These are phyloP conservation scores for Acleris cristana DNA, from an alignment of 2,888 invertebrate species.

Conservation along the genomic window DNA sequence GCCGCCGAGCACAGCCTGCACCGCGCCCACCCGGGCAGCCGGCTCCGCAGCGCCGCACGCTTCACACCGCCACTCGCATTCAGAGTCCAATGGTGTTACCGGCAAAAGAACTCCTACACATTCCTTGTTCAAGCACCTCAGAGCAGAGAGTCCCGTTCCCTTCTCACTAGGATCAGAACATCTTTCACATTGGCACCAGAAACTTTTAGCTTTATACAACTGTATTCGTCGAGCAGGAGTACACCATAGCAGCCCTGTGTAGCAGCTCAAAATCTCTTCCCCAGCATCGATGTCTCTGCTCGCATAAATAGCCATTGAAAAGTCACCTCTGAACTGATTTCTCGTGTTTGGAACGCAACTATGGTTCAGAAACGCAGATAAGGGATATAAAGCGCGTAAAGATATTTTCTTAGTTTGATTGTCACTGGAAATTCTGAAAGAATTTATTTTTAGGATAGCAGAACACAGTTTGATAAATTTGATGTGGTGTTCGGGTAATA, in stretches of 20 bases:
- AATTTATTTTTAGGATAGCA: constrained; percentile 85
- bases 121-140: constrained; percentile 78
- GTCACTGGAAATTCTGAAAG: constrained; percentile 82
- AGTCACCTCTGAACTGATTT: constrained; percentile 82
- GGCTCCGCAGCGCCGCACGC: constrained; percentile 69
- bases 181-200: constrained; percentile 85
- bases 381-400: constrained; percentile 85
- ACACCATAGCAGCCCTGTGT: constrained; percentile 87
- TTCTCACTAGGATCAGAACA: constrained; percentile 86
- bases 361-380: constrained; percentile 87
- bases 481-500: constrained; percentile 77
- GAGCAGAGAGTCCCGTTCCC: constrained; percentile 80
- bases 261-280: constrained; percentile 86
- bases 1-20: constrained; percentile 80
- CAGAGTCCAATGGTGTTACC: constrained; percentile 69
- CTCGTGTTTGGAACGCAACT: constrained; percentile 87
- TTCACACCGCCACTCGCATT: constrained; percentile 83
- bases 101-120: constrained; percentile 83
- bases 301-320: constrained; percentile 84
- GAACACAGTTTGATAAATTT: constrained; percentile 79
- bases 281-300: constrained; percentile 81
- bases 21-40: constrained; percentile 69
- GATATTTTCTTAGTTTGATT: constrained; percentile 60
- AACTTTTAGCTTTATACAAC: constrained; percentile 85
- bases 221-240: constrained; percentile 85